Evolutionary conservation across 2,797 vertebrate genomes (phyloP).

Genomic region (Molothrus aeneus): DNA sequence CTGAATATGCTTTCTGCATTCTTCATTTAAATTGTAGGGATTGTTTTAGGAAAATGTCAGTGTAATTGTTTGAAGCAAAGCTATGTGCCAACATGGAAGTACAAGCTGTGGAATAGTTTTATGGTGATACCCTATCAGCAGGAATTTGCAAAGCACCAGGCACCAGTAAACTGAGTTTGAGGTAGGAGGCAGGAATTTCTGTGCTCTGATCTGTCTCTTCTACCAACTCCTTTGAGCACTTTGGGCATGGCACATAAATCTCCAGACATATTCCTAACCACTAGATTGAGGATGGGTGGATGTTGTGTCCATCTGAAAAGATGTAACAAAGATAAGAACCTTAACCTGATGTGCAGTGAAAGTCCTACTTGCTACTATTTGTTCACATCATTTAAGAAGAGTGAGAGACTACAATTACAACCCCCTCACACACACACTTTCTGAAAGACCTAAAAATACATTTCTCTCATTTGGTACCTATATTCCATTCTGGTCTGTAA

Average conservation of each 20-base stretch:
- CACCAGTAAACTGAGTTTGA: neutral
- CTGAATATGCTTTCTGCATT: constrained; percentile 71
- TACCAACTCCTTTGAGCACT: neutral
- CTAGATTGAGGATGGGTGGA: neutral
- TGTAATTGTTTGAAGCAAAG: constrained; percentile 64
- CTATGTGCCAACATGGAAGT: constrained; percentile 27
- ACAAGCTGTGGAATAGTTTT: constrained; percentile 46
- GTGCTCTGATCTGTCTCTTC: neutral
- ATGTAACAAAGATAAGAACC: neutral
- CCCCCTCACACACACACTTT: neutral
- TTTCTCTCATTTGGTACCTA: neutral
- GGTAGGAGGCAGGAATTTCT: neutral
- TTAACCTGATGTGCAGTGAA: neutral
- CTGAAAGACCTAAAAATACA: neutral
- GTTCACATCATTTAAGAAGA: neutral
- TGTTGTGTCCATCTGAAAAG: neutral
- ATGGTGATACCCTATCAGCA: constrained; percentile 47
- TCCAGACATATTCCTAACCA: neutral
- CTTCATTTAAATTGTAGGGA: constrained; percentile 63
- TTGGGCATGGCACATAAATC: neutral
- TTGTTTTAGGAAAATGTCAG: constrained; percentile 76
- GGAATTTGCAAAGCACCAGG: constrained; percentile 21
- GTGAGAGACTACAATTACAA: neutral
- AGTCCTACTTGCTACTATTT: neutral
- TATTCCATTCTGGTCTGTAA: neutral